phyloP scores from a whole-genome alignment of 2,797 vertebrate genomes.

The Sarcophilus harrisii region DNA sequence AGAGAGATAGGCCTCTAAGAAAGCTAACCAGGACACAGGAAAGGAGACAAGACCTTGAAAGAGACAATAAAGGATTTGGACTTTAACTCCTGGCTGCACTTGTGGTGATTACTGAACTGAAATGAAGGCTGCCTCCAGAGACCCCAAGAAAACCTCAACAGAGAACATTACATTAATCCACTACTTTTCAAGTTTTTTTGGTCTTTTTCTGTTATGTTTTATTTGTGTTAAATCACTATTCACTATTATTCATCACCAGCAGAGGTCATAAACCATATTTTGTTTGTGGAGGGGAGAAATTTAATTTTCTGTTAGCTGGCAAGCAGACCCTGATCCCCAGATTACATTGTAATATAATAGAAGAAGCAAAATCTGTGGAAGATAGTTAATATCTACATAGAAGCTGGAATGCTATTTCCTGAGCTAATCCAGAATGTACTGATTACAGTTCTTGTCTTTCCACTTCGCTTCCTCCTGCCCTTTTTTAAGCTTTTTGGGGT shows the following conservation, averaged over 20 bases:
- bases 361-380: constrained; percentile 16
- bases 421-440: constrained; percentile 4
- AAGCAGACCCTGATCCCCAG: not conserved
- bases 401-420: constrained; percentile 34
- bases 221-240: not conserved
- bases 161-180: not conserved
- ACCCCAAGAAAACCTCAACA: no score
- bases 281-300: not conserved
- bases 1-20: no score
- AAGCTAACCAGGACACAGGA: no score
- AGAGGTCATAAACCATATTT: constrained; percentile 23
- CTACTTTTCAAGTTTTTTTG: not conserved
- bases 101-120: no score
- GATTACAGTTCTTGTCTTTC: not conserved
- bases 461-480: not conserved
- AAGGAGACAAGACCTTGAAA: no score
- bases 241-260: constrained; percentile 16
- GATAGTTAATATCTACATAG: not conserved
- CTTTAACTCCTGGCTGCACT: no score
- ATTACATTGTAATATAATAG: not conserved
- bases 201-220: not conserved
- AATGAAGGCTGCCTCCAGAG: no score
- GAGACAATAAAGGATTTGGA: no score
- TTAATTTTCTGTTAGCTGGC: constrained; percentile 17
- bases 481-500: constrained; percentile 9